Base-by-base conservation (phyloP, 2,888 invertebrate genomes). In the Gymnoscelis rufifasciata region DNA sequence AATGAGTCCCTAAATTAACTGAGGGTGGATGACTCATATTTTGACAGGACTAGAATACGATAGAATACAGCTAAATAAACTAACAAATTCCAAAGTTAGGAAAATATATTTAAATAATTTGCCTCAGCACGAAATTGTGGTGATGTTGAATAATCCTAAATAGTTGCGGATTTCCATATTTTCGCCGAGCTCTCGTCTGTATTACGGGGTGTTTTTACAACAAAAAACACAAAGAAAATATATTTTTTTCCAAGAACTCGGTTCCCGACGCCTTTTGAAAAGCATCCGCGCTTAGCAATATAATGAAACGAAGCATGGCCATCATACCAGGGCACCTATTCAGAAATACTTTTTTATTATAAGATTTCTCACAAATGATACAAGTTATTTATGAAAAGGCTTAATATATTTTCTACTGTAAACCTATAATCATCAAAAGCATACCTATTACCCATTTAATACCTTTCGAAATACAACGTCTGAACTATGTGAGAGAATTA, bases 231-330 rank as follows among this genome's bases (percentile, higher is more conserved):
- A 49, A 41, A 49, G 49, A 38, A 49, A 40, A 43, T 11, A 4
- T 8, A 24, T 50, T 44, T 44, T 50, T 44, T 35, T 19, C 42
- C 38, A 13, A 19, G 35, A 41, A 24, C 38, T 44, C 11, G 37
- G 39, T 44, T 42, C 49, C 42, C 33, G 15, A 45, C 44, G 35
- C 38, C 38, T 41, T 41, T 45, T 50, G 19, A 45, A 36, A 50
- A 38, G 41, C 41, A 50, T 26, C 42, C 19, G 35, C 41, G 45
- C 49, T 42, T 50, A 35, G 15, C 37, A 41, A 30, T 26, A 43
- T 45, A 38, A 41, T 41, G 41, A 40, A 43, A 43, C 10, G 12
- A 41, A 46, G 36, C 36, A 29, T 27, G 12, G 35, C 3, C 10
- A 35, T 33, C 35, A 35, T 23, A 19, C 19, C 14, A 7, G 19